Percentiles rank a stretch among this genome's conserved stretches.
These are phyloP conservation scores for Telmatherina bonti DNA, from an alignment of 2,797 vertebrate species.

Conservation along the genomic window DNA sequence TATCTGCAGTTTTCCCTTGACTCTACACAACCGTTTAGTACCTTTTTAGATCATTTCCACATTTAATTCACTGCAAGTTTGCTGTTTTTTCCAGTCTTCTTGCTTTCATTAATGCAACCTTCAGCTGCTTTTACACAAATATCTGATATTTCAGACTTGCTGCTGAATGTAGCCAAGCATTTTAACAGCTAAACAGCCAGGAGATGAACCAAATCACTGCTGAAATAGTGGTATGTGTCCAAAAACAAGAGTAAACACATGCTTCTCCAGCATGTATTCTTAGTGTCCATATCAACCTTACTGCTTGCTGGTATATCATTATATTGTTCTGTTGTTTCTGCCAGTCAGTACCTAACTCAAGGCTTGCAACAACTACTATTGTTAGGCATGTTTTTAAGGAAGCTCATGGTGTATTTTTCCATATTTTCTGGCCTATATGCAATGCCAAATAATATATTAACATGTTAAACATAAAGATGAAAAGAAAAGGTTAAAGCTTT, in stretches of 20 bases:
- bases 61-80: neutral
- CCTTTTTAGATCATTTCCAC: neutral
- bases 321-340: no score
- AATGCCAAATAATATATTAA: neutral
- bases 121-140: slow-evolving; percentile 3
- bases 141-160: neutral
- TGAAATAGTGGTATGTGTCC: no score
- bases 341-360: no score
- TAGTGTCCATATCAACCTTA: neutral
- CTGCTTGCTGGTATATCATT: neutral
- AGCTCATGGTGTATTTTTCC: neutral
- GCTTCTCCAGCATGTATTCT: slow-evolving; percentile 3
- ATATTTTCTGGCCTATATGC: neutral
- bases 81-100: slow-evolving; percentile 1
- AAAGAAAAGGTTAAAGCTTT: no score
- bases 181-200: neutral
- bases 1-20: neutral
- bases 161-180: neutral
- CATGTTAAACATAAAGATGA: no score
- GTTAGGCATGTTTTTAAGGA: neutral
- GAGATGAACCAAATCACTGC: neutral
- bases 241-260: no score
- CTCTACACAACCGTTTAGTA: neutral
- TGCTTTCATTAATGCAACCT: neutral
- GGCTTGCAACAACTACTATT: neutral